These are phyloP conservation scores for Pelosia muscerda DNA, from an alignment of 2,888 invertebrate genomes.

Conservation along the genomic window DNA sequence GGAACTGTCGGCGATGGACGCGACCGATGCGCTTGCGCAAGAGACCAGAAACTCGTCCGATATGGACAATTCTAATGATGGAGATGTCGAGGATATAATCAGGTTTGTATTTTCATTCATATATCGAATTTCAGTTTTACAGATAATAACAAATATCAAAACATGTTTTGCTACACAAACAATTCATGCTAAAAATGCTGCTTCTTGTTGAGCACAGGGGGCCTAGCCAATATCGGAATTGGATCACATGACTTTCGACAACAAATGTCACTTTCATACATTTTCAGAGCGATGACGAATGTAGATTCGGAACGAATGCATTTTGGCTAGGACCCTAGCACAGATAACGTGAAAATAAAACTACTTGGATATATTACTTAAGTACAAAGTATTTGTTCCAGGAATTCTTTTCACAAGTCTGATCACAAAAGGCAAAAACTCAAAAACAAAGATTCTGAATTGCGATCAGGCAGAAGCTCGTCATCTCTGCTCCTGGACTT, in stretches of 20 bases:
- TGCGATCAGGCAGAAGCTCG: slow-evolving; percentile 72
- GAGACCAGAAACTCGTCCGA: slow-evolving; percentile 83
- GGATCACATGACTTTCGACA: too few species aligned
- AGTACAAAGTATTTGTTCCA: slow-evolving; percentile 61
- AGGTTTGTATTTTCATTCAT: slow-evolving; percentile 65
- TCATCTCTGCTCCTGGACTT: slow-evolving; percentile 83
- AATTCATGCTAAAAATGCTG: too few species aligned
- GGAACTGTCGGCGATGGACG: slow-evolving; percentile 88
- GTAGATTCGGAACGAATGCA: too few species aligned
- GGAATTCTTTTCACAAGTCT: slow-evolving; percentile 87
- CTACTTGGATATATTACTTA: neutral
- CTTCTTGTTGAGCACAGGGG: too few species aligned
- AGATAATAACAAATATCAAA: too few species aligned
- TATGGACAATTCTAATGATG: slow-evolving; percentile 87
- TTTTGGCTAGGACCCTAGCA: too few species aligned
- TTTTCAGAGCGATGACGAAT: too few species aligned
- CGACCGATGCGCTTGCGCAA: slow-evolving; percentile 85
- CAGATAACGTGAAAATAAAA: too few species aligned
- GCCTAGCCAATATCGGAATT: too few species aligned
- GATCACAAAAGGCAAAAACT: slow-evolving; percentile 88
- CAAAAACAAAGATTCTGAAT: slow-evolving; percentile 86
- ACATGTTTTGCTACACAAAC: too few species aligned
- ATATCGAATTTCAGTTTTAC: neutral
- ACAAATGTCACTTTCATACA: too few species aligned
- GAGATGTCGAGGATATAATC: slow-evolving; percentile 88